phyloP scores from a whole-genome alignment of 2,888 invertebrate species.

The Buathra laborator region DNA sequence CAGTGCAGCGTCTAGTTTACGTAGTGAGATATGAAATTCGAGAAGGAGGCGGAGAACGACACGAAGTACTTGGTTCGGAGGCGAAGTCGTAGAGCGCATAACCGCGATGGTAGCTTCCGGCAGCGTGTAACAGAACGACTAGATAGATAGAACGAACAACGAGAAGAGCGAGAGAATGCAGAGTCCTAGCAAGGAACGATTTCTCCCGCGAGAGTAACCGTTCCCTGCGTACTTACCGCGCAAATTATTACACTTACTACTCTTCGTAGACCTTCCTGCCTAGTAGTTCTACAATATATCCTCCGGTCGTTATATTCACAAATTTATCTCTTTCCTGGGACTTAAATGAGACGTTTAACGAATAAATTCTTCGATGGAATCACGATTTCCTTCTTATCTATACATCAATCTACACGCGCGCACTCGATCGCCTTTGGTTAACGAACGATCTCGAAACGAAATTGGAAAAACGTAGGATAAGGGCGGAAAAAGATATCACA shows the following conservation, averaged over 20 bases:
- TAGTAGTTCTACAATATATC: constrained; percentile 34
- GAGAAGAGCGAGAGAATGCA: constrained; percentile 18
- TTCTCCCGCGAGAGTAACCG: constrained; percentile 67
- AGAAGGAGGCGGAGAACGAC: constrained; percentile 49
- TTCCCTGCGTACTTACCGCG: constrained; percentile 64
- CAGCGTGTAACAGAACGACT: constrained; percentile 43
- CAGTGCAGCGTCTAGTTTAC: constrained; percentile 75
- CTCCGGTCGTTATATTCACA: constrained; percentile 54
- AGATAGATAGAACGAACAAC: constrained; percentile 39
- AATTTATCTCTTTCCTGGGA: constrained; percentile 61
- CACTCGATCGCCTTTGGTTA: background rate
- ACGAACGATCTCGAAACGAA: background rate
- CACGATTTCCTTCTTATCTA: constrained; percentile 24
- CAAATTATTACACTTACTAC: constrained; percentile 66
- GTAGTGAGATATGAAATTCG: constrained; percentile 77
- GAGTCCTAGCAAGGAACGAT: constrained; percentile 62
- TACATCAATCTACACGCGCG: background rate
- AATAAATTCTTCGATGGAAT: constrained; percentile 42
- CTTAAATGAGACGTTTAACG: constrained; percentile 32
- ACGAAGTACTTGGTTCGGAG: constrained; percentile 64
- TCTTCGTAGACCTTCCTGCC: constrained; percentile 23
- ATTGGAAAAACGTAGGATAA: background rate
- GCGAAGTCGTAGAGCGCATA: constrained; percentile 58
- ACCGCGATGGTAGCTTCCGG: constrained; percentile 53
- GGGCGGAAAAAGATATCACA: background rate